Conservation (phyloP, 1,140 invertebrate species). For the Helicoverpa armigera region DNA sequence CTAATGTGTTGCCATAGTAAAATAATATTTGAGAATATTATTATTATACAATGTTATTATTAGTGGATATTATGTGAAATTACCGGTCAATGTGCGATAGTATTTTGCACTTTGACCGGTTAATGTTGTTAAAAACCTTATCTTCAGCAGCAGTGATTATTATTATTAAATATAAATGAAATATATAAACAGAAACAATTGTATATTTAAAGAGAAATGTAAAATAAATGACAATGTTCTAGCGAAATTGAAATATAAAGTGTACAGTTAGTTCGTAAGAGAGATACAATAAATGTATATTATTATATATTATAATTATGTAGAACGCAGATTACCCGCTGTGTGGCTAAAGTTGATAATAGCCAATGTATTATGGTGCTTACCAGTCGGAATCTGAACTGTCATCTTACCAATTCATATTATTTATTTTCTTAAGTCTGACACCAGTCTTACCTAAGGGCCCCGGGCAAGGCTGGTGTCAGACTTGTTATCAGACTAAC, state of each 20-base stretch:
- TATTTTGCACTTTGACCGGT: not conserved
- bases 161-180: slow-evolving; percentile 1
- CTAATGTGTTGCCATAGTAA: slow-evolving; percentile 51
- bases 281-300: slow-evolving; percentile 30
- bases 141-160: not conserved
- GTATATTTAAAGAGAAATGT: slow-evolving; percentile 8
- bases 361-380: slow-evolving; percentile 12
- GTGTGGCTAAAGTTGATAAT: not conserved
- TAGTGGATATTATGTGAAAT: slow-evolving; percentile 6
- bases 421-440: not conserved
- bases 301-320: slow-evolving; percentile 10
- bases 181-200: not conserved
- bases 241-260: slow-evolving; percentile 12
- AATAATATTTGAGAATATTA: slow-evolving; percentile 31
- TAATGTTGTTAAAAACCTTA: not conserved
- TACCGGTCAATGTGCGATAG: not conserved
- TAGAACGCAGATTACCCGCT: not conserved
- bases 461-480: too few relatives aligned
- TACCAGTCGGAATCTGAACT: not conserved
- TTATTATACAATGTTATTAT: slow-evolving; percentile 31
- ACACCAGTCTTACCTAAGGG: too few relatives aligned
- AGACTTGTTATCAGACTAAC: too few relatives aligned
- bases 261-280: slow-evolving; percentile 31
- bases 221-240: slow-evolving; percentile 4
- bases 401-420: not conserved